phyloP scores from a whole-genome alignment of 1,140 invertebrate species.

The Atta colombica region DNA sequence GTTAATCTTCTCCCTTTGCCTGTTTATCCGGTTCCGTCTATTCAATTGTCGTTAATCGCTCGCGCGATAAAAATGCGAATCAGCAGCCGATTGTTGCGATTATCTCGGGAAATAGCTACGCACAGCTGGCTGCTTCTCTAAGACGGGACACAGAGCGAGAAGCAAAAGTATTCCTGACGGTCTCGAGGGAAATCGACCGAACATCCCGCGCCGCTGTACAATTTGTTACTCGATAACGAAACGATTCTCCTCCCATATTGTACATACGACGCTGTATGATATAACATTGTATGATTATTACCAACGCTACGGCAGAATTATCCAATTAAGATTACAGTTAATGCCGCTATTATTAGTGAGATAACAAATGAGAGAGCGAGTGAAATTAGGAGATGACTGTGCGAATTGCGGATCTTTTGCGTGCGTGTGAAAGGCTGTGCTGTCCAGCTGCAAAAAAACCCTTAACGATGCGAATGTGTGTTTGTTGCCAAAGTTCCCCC shows the following conservation, averaged over 20 bases:
- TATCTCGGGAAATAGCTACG: constrained; percentile 6
- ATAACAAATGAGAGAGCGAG: constrained; percentile 46
- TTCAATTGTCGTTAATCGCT: neutral
- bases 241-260: constrained; percentile 71
- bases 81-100: constrained; percentile 14
- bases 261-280: constrained; percentile 71
- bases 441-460: constrained; percentile 72
- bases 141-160: neutral
- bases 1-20: neutral
- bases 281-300: constrained; percentile 77
- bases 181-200: constrained; percentile 52
- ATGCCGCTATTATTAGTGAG: constrained; percentile 73
- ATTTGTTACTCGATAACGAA: constrained; percentile 76
- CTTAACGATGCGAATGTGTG: constrained; percentile 78
- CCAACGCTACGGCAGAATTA: constrained; percentile 69
- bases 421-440: constrained; percentile 77
- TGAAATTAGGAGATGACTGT: constrained; percentile 17
- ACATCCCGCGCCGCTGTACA: constrained; percentile 75
- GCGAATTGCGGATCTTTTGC: constrained; percentile 62
- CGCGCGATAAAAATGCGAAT: neutral
- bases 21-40: neutral
- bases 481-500: constrained; percentile 82
- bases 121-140: neutral
- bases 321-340: constrained; percentile 76
- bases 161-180: constrained; percentile 18